Evolutionary conservation across 2,888 invertebrate genomes (phyloP), one percentile per base, ranked within the genome.

Genomic region (Mycalesis mineus): DNA sequence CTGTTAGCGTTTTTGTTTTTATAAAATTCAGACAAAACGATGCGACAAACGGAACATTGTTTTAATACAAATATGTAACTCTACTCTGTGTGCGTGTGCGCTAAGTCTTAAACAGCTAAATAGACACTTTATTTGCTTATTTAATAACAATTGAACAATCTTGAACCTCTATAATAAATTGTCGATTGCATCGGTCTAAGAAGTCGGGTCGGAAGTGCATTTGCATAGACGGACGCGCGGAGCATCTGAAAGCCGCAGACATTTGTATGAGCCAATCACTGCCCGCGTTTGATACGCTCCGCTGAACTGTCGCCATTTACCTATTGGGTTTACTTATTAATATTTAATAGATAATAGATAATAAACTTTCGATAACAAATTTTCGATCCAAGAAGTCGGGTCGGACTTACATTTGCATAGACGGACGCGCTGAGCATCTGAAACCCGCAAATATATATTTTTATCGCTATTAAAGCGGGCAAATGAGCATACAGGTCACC

Each of bases 331-430:
- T n/a, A n/a, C n/a, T n/a, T n/a, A n/a, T n/a, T n/a, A n/a, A n/a
- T n/a, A n/a, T n/a, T n/a, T n/a, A n/a, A n/a, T n/a, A n/a, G n/a
- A n/a, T n/a, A n/a, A n/a, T n/a, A n/a, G n/a, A n/a, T n/a, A n/a
- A n/a, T n/a, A n/a, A n/a, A n/a, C n/a, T n/a, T n/a, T 8, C 50
- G 13, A 52, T 41, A 17, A 14, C 15, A 4, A 13, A n/a, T 29
- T 15, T 8, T 31, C 51, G 1, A 41, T 49, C 57, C 55, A 56
- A 77, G 78, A 75, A 70, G 73, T 65, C 68, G 71, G 66, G 70
- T 68, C 74, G 77, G 77, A 75, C 70, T 66, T 66, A 66, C 70
- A 84, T 82, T 84, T 79, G 74, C 82, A 84, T 82, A 77, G 70
- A 70, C 77, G 72, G 70, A 70, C 77, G 73, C 74, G 67, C 70